These are phyloP conservation scores for Zeugodacus cucurbitae DNA, from an alignment of 1,140 invertebrate species.

Conservation along the genomic window DNA sequence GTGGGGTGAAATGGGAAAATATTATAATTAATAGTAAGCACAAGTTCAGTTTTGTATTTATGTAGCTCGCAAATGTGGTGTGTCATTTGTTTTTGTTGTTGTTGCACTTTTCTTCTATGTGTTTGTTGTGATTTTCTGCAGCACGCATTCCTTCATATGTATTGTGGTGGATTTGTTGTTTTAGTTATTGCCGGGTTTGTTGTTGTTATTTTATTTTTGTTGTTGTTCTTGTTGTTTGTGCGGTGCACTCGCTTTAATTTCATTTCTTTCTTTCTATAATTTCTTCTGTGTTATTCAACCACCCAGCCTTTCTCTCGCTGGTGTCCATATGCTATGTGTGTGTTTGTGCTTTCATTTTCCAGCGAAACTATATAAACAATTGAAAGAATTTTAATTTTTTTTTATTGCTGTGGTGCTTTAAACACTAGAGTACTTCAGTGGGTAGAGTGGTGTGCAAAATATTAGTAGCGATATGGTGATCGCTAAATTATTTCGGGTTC, in stretches of 20 bases:
- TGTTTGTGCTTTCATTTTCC: slow-evolving; percentile 17
- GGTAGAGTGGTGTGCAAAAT: neutral
- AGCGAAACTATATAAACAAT: neutral
- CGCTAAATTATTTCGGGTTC: neutral
- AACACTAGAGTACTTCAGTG: neutral
- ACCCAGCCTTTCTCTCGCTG: neutral
- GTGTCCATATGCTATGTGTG: neutral
- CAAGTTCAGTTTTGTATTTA: neutral
- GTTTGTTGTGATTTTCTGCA: too few relatives aligned
- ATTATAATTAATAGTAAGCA: neutral
- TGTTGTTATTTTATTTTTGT: neutral
- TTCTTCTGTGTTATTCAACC: neutral
- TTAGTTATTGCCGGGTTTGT: neutral
- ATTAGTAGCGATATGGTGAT: neutral
- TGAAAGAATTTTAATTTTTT: slow-evolving; percentile 26
- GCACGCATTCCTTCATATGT: neutral
- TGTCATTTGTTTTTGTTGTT: neutral
- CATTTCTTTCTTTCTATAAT: neutral
- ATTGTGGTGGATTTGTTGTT: neutral
- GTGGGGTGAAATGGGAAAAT: neutral
- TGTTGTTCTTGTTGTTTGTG: neutral
- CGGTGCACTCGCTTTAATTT: neutral
- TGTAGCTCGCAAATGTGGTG: neutral
- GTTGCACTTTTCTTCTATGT: neutral
- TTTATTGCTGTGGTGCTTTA: neutral